Conservation (phyloP, 2,888 invertebrate genomes). For the Cactoblastis cactorum region DNA sequence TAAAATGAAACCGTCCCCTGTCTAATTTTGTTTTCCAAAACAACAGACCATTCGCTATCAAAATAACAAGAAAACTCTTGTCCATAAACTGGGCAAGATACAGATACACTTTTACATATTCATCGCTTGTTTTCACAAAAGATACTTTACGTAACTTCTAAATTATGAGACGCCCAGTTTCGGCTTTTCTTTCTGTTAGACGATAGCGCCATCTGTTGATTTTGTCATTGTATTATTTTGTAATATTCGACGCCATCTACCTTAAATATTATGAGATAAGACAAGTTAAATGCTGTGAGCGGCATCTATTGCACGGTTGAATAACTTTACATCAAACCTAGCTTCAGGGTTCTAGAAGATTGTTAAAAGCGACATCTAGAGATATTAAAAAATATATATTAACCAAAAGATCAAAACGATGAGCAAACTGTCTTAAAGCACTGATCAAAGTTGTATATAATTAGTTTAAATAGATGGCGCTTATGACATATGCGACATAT, state of each 20-base stretch:
- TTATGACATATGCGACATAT: no score
- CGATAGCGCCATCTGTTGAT: neutral
- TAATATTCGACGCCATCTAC: neutral
- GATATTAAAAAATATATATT: neutral
- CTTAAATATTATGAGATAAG: neutral
- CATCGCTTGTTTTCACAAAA: conserved; percentile 1
- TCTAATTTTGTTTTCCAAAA: neutral
- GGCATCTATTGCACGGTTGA: conserved; percentile 4
- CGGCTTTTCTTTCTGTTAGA: neutral
- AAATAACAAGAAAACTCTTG: conserved; percentile 6
- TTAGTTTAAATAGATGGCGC: neutral
- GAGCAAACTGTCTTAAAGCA: no score
- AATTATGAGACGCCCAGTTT: conserved; percentile 4
- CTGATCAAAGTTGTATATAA: no score
- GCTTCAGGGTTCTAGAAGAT: no score
- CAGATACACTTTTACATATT: conserved; percentile 2
- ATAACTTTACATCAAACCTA: no score
- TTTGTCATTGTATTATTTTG: neutral
- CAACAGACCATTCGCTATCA: neutral
- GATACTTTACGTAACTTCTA: conserved; percentile 8
- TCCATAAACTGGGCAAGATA: neutral
- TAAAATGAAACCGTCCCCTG: neutral
- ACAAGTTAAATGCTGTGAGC: neutral
- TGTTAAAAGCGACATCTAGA: neutral
- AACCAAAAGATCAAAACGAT: no score